These are phyloP conservation scores for Eremophila alpestris DNA, from an alignment of 2,797 vertebrate species.

Conservation along the genomic window DNA sequence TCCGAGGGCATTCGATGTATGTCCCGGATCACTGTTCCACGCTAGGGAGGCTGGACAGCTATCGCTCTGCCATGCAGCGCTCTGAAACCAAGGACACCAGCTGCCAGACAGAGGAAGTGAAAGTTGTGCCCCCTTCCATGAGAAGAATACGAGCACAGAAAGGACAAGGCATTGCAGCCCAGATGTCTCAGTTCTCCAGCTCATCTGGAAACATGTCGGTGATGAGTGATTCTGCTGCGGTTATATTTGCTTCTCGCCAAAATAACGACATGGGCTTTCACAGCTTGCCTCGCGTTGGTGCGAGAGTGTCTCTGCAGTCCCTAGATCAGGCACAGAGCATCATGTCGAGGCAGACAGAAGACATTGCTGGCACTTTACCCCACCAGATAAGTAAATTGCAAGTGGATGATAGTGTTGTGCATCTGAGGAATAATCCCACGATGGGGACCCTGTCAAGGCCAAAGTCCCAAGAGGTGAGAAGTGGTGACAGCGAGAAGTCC, in stretches of 20 bases:
- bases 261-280: conserved; percentile 85
- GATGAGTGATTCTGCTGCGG: conserved; percentile 81
- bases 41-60: conserved; percentile 83
- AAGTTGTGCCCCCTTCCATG: conserved; percentile 92
- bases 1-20: conserved; percentile 86
- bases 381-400: conserved; percentile 81
- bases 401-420: conserved; percentile 80
- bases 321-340: conserved; percentile 81
- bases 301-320: conserved; percentile 83
- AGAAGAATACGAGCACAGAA: conserved; percentile 93
- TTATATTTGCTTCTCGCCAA: conserved; percentile 79
- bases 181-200: conserved; percentile 89
- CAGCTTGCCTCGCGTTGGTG: conserved; percentile 89
- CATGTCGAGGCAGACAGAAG: conserved; percentile 77
- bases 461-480: conserved; percentile 86
- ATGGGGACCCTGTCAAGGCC: conserved; percentile 77
- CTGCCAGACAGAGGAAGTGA: conserved; percentile 94
- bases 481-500: conserved; percentile 75
- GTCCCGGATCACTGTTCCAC: conserved; percentile 89
- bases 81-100: conserved; percentile 89
- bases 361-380: conserved; percentile 52
- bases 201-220: conserved; percentile 91
- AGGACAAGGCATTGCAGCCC: conserved; percentile 93
- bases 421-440: conserved; percentile 78
- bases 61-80: conserved; percentile 75